Conservation (phyloP, 2,113 vertebrate species). For the Scomber colias region DNA sequence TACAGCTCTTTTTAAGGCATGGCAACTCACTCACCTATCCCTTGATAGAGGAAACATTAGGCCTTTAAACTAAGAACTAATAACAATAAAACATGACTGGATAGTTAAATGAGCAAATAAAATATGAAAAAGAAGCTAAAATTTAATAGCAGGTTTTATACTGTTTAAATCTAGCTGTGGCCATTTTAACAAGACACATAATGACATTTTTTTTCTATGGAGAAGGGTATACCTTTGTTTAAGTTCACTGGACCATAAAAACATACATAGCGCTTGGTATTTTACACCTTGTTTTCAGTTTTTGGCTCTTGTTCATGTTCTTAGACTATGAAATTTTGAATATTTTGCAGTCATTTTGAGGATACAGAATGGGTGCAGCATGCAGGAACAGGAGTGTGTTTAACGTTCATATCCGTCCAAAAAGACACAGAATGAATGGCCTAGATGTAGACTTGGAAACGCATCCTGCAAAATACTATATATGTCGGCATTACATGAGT, state of each 20-base stretch:
- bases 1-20: conserved; percentile 23
- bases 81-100: conserved; percentile 53
- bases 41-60: conserved; percentile 41
- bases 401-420: conserved; percentile 13
- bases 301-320: conserved; percentile 11
- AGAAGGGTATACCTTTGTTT: conserved; percentile 24
- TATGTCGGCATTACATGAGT: neutral
- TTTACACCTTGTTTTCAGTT: neutral
- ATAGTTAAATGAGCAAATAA: conserved; percentile 55
- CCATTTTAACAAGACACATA: conserved; percentile 30
- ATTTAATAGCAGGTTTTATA: conserved; percentile 51
- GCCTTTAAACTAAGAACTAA: conserved; percentile 51
- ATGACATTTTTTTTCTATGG: conserved; percentile 9
- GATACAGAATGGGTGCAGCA: conserved; percentile 12
- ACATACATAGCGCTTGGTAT: neutral
- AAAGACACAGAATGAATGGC: conserved; percentile 6
- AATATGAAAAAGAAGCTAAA: conserved; percentile 52
- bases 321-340: neutral
- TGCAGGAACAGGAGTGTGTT: conserved; percentile 3
- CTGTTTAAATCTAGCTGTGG: conserved; percentile 38
- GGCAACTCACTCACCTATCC: neutral
- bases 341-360: neutral
- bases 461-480: conserved; percentile 4
- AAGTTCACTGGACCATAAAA: conserved; percentile 32
- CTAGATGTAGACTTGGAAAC: conserved; percentile 7